Conservation (phyloP, 2,888 invertebrate genomes). For the Selenia dentaria region DNA sequence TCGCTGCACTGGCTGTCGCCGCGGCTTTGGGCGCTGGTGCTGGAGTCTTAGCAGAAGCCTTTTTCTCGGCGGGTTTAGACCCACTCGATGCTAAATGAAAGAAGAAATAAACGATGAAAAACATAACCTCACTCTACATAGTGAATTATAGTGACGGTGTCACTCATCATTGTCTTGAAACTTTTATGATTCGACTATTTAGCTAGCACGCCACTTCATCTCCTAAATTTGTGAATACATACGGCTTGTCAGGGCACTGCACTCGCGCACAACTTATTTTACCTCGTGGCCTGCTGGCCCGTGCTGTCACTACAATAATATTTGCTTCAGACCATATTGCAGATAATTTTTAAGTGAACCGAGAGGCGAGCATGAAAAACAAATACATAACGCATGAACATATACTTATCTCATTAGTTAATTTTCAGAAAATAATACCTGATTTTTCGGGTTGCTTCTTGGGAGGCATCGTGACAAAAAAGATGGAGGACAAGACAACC, state of each 20-base stretch:
- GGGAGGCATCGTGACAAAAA: conserved; percentile 91
- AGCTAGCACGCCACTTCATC: too few species aligned
- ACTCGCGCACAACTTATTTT: conserved; percentile 26
- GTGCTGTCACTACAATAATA: conserved; percentile 35
- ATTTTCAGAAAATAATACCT: too few species aligned
- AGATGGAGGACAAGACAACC: conserved; percentile 66
- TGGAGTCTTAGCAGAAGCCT: conserved; percentile 71
- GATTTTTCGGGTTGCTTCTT: conserved; percentile 94
- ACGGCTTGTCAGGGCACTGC: conserved; percentile 7
- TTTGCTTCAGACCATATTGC: too few species aligned
- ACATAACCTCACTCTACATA: conserved; percentile 52
- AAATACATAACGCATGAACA: too few species aligned
- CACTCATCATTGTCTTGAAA: too few species aligned
- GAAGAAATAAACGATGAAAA: conserved; percentile 10
- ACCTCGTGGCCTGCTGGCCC: conserved; percentile 60
- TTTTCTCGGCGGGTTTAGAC: conserved; percentile 77
- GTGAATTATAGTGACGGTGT: too few species aligned
- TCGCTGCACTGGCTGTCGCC: conserved; percentile 55
- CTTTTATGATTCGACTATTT: too few species aligned
- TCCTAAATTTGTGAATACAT: too few species aligned
- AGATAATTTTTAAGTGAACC: too few species aligned
- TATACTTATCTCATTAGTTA: too few species aligned
- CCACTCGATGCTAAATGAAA: conserved; percentile 59
- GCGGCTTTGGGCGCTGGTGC: conserved; percentile 75
- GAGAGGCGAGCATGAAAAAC: too few species aligned